A percentile compares a stretch with the other conserved stretches of the same genome.
Conservation (phyloP, 1,140 invertebrate species). For the Ostrea denselamellosa region DNA sequence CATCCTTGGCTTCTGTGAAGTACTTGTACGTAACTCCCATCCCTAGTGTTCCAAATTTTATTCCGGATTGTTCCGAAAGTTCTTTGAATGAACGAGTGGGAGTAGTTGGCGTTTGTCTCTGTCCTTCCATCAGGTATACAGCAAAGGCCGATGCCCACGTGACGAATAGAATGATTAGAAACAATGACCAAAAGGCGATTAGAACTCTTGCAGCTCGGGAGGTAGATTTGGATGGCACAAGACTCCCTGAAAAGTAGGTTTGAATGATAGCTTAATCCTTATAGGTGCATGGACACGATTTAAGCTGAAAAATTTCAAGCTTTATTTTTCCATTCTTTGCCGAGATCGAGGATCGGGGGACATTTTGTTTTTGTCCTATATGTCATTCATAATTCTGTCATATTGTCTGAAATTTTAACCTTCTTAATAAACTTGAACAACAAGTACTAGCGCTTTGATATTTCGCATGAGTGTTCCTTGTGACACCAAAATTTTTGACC, state of each 20-base stretch:
- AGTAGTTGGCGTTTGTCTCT: neutral
- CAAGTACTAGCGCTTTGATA: too few species aligned
- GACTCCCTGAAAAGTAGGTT: neutral
- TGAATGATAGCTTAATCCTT: too few species aligned
- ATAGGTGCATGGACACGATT: too few species aligned
- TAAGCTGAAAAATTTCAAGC: too few species aligned
- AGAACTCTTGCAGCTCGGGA: conserved; percentile 37
- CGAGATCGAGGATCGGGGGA: too few species aligned
- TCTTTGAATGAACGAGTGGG: conserved; percentile 32
- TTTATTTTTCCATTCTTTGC: too few species aligned
- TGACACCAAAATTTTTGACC: too few species aligned
- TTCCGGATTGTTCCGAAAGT: neutral
- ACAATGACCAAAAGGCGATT: conserved; percentile 13
- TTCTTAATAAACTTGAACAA: too few species aligned
- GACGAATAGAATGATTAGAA: conserved; percentile 29
- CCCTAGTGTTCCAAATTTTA: conserved; percentile 24
- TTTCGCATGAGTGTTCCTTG: too few species aligned
- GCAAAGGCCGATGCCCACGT: conserved; percentile 40
- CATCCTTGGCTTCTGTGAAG: conserved; percentile 18
- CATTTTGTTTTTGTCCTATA: too few species aligned
- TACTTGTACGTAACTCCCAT: neutral
- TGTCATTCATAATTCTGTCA: too few species aligned
- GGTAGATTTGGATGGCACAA: conserved; percentile 1
- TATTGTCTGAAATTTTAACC: too few species aligned
- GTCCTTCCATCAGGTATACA: neutral